Evolutionary conservation across 2,888 invertebrate species (phyloP).

Genomic region (Liopterus haemorrhoidalis): DNA sequence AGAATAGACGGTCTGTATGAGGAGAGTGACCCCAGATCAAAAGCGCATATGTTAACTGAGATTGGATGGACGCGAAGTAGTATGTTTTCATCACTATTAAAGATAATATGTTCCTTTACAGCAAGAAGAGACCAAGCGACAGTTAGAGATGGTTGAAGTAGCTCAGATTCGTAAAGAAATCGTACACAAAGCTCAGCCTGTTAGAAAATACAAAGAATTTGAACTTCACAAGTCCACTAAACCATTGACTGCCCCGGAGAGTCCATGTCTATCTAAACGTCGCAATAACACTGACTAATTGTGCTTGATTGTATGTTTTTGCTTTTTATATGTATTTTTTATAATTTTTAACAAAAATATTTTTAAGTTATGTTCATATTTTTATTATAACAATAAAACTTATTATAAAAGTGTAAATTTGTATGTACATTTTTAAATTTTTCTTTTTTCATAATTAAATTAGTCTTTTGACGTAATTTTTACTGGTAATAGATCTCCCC

Average conservation of each 20-base stretch:
- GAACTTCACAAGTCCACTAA: slow-evolving; percentile 49
- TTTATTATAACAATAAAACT: background rate
- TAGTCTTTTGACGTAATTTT: too few species aligned
- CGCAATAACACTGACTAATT: too few species aligned
- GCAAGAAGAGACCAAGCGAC: slow-evolving; percentile 41
- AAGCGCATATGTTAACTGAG: too few species aligned
- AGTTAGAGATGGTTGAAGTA: slow-evolving; percentile 49
- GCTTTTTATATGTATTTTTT: too few species aligned
- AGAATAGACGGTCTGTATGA: too few species aligned
- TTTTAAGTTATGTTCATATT: background rate
- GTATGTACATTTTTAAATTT: slow-evolving; percentile 4
- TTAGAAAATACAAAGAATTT: slow-evolving; percentile 50
- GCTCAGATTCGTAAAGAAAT: slow-evolving; percentile 51
- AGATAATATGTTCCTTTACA: slow-evolving; percentile 26
- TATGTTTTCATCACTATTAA: too few species aligned
- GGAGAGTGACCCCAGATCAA: too few species aligned
- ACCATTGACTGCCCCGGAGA: slow-evolving; percentile 58
- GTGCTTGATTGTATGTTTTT: too few species aligned
- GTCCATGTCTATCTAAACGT: slow-evolving; percentile 44
- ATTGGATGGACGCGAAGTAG: too few species aligned
- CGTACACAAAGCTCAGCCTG: slow-evolving; percentile 59
- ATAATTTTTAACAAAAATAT: background rate
- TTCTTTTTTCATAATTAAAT: slow-evolving; percentile 1
- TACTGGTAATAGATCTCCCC: slow-evolving; percentile 77
- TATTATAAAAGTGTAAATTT: background rate